A percentile compares a stretch with the other conserved stretches of the same genome.
Conservation (phyloP, 1,140 invertebrate species). For the Cardiocondyla obscurior region DNA sequence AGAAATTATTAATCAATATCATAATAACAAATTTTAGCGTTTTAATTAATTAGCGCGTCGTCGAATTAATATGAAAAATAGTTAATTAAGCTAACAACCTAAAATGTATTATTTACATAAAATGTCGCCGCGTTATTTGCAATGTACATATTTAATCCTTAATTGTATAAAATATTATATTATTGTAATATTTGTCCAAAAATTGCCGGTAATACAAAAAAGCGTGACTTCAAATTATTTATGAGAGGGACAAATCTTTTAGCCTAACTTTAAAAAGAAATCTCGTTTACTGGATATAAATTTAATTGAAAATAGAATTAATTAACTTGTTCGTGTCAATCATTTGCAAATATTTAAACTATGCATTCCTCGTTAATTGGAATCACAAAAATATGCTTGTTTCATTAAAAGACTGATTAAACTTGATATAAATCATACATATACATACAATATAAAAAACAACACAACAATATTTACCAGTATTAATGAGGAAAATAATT, state of each 20-base stretch:
- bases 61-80: neutral
- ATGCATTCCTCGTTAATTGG: conserved; percentile 9
- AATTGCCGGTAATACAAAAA: neutral
- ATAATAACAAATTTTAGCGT: neutral
- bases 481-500: conserved; percentile 2
- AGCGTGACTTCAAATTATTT: too few relatives aligned
- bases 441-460: neutral
- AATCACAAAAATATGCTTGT: neutral
- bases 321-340: neutral
- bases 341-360: neutral
- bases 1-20: neutral
- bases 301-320: neutral
- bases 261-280: neutral
- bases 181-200: neutral
- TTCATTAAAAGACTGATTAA: conserved; percentile 1
- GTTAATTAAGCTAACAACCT: neutral
- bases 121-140: neutral
- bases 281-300: neutral
- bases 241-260: too few relatives aligned
- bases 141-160: neutral
- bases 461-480: neutral
- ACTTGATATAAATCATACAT: neutral
- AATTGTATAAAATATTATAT: neutral
- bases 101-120: neutral
- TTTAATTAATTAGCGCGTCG: neutral